Evolutionary conservation across 2,113 vertebrate genomes (phyloP).

Genomic region (Campylomormyrus numenius): DNA sequence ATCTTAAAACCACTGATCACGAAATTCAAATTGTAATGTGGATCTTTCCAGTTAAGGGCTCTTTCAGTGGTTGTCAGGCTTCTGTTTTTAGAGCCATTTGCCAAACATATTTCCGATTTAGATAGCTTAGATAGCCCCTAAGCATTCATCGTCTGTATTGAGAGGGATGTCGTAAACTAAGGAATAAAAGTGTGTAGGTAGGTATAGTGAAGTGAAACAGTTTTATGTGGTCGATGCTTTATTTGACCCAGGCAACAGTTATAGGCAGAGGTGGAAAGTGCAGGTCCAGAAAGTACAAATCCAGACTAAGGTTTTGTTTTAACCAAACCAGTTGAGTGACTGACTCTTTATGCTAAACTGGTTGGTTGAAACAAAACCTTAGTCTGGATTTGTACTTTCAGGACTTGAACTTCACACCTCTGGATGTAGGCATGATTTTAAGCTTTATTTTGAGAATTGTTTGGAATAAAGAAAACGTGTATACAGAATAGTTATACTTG

Average conservation of each 20-base stretch:
- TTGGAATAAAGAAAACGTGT: background rate
- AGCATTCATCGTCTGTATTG: background rate
- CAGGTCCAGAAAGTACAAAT: background rate
- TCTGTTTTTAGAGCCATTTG: too few relatives aligned
- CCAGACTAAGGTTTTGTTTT: background rate
- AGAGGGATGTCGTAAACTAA: background rate
- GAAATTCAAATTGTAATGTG: background rate
- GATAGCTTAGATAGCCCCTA: background rate
- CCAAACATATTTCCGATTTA: background rate
- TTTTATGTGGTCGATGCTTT: background rate
- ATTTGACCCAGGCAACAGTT: background rate
- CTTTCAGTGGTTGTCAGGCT: background rate
- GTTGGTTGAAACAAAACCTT: background rate
- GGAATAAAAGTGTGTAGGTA: background rate
- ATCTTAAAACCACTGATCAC: background rate
- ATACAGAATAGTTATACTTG: background rate
- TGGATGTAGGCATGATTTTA: background rate
- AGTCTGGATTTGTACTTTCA: too few relatives aligned
- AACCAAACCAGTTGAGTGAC: background rate
- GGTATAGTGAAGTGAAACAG: background rate
- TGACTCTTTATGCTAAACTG: background rate
- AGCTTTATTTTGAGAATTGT: background rate
- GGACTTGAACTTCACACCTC: background rate
- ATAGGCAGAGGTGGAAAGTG: background rate
- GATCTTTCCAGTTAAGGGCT: background rate